Base-by-base conservation (phyloP, 2,888 invertebrate species). In the Notodonta dromedarius region DNA sequence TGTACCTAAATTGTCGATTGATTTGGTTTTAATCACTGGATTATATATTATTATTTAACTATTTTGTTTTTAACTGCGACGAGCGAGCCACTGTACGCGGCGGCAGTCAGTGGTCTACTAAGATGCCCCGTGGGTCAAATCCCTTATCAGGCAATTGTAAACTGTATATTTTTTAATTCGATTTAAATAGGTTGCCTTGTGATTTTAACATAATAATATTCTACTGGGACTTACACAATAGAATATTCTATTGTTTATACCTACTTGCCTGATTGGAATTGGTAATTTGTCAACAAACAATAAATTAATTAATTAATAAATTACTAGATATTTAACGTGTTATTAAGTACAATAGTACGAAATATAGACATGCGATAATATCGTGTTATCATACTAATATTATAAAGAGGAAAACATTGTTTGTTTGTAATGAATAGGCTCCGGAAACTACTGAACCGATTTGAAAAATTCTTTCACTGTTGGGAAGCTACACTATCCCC, bases 101-200 rank as follows among this genome's bases (percentile, higher is more conserved):
- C 56, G 56, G 4, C 13, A 2, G 56, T 3, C 44, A 51, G 32
- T 59, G 44, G 56, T n/a, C 44, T 44, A 56, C 56, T 56, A 42
- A 56, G 56, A 42, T 56, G 44, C 44, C 56, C 56, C 14, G 13
- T 7, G n/a, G 72, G 70, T 70, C 74, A 67, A 13, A 5, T 4
- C 11, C 70, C 68, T 70, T 74, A 75, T 72, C 77, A 59, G 2
- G 7, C 14, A 12, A 9, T 24, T 11, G 11, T 40, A n/a, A 12
- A 61, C 57, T 57, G 54, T 58, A 56, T 44, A 56, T 61, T 74
- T 77, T 71, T 70, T 67, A 64, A 63, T 59, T 69, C 59, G 57
- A 65, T 66, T 70, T 65, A 71, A 66, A 76, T 77, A 63, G 77
- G 77, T 77, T 77, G 16, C 46, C 65, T 70, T 66, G 11, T 52